Conservation (phyloP, 2,888 invertebrate species). For the Dendrolimus pini region DNA sequence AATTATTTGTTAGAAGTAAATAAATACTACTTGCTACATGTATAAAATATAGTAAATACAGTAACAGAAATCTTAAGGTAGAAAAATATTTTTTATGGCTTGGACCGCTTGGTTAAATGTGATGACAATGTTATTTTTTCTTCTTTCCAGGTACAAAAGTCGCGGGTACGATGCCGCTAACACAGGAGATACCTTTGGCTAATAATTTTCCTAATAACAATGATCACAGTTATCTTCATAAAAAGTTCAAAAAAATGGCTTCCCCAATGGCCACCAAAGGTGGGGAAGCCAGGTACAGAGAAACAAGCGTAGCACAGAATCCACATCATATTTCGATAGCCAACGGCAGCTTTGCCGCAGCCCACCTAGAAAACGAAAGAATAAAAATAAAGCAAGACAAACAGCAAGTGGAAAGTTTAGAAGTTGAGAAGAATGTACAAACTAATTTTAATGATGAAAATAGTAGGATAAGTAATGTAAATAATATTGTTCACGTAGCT, state of each 20-base stretch:
- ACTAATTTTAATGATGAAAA: slow-evolving; percentile 68
- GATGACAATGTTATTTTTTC: background rate
- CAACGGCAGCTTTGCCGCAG: slow-evolving; percentile 65
- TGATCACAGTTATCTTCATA: slow-evolving; percentile 90
- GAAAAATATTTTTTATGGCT: too few relatives aligned
- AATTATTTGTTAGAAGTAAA: too few relatives aligned
- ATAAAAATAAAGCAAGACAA: slow-evolving; percentile 48
- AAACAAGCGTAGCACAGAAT: slow-evolving; percentile 42
- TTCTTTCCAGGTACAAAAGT: slow-evolving; percentile 57
- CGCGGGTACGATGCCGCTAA: slow-evolving; percentile 67
- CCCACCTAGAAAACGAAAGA: slow-evolving; percentile 67
- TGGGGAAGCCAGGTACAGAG: slow-evolving; percentile 49
- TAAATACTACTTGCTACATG: too few relatives aligned
- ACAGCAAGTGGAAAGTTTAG: slow-evolving; percentile 33
- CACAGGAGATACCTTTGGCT: slow-evolving; percentile 70
- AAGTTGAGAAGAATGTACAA: slow-evolving; percentile 70
- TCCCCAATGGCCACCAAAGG: slow-evolving; percentile 51
- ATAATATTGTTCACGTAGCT: slow-evolving; percentile 67
- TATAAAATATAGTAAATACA: too few relatives aligned
- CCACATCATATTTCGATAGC: slow-evolving; percentile 50
- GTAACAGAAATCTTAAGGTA: too few relatives aligned
- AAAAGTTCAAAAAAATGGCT: slow-evolving; percentile 94
- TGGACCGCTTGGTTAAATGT: too few relatives aligned
- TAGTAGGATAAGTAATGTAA: slow-evolving; percentile 67
- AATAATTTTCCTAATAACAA: slow-evolving; percentile 70